A percentile compares a stretch with the other conserved stretches of the same genome.
Conservation (phyloP, 2,888 invertebrate genomes). For the Dioctria linearis region DNA sequence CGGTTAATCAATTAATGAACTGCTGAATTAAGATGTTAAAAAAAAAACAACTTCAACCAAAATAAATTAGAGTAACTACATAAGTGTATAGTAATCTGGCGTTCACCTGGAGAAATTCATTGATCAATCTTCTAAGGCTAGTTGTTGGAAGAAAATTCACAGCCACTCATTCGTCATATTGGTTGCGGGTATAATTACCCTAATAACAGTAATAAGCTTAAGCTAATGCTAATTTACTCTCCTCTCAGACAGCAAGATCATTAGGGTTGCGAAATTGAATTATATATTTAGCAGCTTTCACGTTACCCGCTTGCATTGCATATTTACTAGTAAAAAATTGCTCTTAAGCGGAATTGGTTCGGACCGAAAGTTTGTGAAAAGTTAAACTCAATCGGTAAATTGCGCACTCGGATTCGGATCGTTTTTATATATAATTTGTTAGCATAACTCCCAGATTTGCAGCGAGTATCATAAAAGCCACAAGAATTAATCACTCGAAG, state of each 20-base stretch:
- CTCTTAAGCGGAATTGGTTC: background rate
- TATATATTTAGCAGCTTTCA: slow-evolving; percentile 45
- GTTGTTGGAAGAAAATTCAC: background rate
- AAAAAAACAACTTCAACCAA: background rate
- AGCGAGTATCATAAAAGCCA: no score
- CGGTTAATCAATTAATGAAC: slow-evolving; percentile 21
- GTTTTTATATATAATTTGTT: no score
- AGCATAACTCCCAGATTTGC: no score
- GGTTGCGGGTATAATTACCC: slow-evolving; percentile 37
- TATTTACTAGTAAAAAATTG: slow-evolving; percentile 8
- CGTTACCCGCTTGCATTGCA: slow-evolving; percentile 6
- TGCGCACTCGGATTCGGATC: no score
- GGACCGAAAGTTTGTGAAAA: background rate
- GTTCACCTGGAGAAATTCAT: slow-evolving; percentile 25
- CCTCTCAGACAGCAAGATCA: slow-evolving; percentile 25
- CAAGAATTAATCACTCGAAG: no score
- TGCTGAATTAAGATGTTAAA: background rate
- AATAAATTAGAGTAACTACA: no score
- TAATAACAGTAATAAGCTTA: slow-evolving; percentile 43
- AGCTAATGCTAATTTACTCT: slow-evolving; percentile 46
- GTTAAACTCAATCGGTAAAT: no score
- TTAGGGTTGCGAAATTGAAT: slow-evolving; percentile 50
- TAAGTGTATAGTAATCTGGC: background rate
- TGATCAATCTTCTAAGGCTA: slow-evolving; percentile 22
- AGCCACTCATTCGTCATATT: slow-evolving; percentile 39